phyloP scores from a whole-genome alignment of 2,888 invertebrate genomes.

The Adelphocoris suturalis region DNA sequence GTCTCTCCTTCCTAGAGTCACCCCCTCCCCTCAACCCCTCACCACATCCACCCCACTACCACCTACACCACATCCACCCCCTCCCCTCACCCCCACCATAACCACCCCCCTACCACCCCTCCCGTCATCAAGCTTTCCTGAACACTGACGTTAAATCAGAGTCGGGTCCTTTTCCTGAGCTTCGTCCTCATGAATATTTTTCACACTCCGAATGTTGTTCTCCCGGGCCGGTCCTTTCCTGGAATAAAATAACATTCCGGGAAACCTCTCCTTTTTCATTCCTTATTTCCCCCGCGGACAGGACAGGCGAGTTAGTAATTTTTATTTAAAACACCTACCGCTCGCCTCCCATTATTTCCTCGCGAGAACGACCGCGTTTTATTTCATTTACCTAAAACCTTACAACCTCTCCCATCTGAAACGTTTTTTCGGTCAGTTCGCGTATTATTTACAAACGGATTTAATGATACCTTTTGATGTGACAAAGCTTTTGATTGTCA shows the following conservation, averaged over 20 bases:
- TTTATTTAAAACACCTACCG: slow-evolving; percentile 3
- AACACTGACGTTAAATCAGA: slow-evolving; percentile 50
- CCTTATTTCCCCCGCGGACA: background rate
- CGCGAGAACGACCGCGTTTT: no score
- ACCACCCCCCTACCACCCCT: background rate
- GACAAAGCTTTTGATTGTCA: no score
- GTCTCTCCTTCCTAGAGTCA: no score
- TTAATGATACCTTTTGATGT: no score
- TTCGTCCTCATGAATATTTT: slow-evolving; percentile 53
- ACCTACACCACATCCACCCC: no score
- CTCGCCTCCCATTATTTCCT: background rate
- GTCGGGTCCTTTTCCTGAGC: background rate
- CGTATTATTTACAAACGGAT: no score
- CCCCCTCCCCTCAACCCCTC: no score
- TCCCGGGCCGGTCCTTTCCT: background rate
- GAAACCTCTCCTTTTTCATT: background rate
- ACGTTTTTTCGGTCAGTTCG: no score
- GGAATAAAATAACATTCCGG: slow-evolving; percentile 26
- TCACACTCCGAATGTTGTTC: slow-evolving; percentile 55
- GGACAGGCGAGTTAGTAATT: background rate
- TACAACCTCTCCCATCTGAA: no score
- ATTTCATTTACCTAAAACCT: no score
- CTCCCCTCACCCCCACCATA: background rate
- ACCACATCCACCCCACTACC: no score
- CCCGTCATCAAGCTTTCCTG: slow-evolving; percentile 7